These are phyloP conservation scores for Stigmatopora argus DNA, from an alignment of 2,113 vertebrate genomes.

Conservation along the genomic window DNA sequence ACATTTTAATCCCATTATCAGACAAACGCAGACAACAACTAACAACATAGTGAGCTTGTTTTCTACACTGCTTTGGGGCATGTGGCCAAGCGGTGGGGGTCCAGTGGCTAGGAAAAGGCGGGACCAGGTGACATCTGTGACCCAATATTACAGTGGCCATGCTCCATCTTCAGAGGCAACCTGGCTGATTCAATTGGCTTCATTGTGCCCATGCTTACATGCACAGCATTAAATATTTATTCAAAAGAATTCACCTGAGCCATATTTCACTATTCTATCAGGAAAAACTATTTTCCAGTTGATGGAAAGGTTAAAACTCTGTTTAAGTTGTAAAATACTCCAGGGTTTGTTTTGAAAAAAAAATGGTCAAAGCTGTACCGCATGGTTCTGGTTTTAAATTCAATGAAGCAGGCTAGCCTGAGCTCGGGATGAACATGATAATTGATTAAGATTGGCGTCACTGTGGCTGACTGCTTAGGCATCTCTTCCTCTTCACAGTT, in stretches of 20 bases:
- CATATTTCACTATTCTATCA: background rate
- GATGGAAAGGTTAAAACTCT: background rate
- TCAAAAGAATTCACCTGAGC: constrained; percentile 4
- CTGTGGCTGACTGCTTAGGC: too few species aligned
- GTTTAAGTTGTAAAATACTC: background rate
- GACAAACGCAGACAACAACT: constrained; percentile 5
- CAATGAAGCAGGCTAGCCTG: background rate
- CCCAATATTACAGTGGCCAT: constrained; percentile 47
- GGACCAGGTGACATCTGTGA: constrained; percentile 61
- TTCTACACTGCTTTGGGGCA: constrained; percentile 2
- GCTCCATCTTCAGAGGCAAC: constrained; percentile 44
- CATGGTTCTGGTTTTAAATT: too few species aligned
- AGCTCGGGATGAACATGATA: too few species aligned
- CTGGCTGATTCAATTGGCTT: constrained; percentile 19
- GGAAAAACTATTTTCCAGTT: background rate
- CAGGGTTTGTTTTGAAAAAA: too few species aligned
- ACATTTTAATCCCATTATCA: constrained; percentile 5
- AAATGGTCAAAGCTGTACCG: too few species aligned
- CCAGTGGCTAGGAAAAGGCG: constrained; percentile 21
- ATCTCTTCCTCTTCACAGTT: too few species aligned
- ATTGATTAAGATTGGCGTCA: too few species aligned
- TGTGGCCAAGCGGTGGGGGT: constrained; percentile 8
- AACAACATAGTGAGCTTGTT: constrained; percentile 12
- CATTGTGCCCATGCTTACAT: constrained; percentile 24
- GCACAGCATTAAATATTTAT: background rate